Conservation (phyloP, 2,888 invertebrate genomes). For the Amphimallon solstitiale region DNA sequence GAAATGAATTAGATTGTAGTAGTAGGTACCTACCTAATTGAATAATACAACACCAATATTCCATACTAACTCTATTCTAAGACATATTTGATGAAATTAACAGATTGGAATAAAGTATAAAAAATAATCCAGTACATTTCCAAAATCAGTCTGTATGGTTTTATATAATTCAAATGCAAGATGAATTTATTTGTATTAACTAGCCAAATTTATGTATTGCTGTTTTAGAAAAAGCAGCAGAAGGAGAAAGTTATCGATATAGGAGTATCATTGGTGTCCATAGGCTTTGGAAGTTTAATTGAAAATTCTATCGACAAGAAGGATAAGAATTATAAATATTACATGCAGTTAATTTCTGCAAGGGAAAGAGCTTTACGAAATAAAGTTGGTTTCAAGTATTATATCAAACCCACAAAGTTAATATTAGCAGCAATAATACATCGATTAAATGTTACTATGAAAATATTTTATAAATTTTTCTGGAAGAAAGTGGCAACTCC, state of each 20-base stretch:
- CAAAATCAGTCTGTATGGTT: too few species aligned
- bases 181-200: too few species aligned
- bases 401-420: slow-evolving; percentile 59
- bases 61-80: too few species aligned
- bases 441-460: slow-evolving; percentile 38
- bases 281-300: slow-evolving; percentile 80
- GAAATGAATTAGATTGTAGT: too few species aligned
- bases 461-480: slow-evolving; percentile 1
- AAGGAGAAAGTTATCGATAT: slow-evolving; percentile 62
- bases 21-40: too few species aligned
- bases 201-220: too few species aligned
- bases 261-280: slow-evolving; percentile 65
- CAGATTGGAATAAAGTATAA: too few species aligned
- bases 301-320: slow-evolving; percentile 70
- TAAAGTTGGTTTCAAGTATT: slow-evolving; percentile 66
- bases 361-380: slow-evolving; percentile 63
- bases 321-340: slow-evolving; percentile 59
- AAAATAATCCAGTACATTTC: too few species aligned
- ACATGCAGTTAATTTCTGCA: slow-evolving; percentile 60
- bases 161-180: too few species aligned
- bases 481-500: slow-evolving; percentile 11
- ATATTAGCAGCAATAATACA: slow-evolving; percentile 43
- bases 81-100: too few species aligned
- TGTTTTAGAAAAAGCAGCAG: slow-evolving; percentile 50
- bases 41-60: too few species aligned